Conservation (phyloP, 2,888 invertebrate species). For the Linnaemya tessellans region DNA sequence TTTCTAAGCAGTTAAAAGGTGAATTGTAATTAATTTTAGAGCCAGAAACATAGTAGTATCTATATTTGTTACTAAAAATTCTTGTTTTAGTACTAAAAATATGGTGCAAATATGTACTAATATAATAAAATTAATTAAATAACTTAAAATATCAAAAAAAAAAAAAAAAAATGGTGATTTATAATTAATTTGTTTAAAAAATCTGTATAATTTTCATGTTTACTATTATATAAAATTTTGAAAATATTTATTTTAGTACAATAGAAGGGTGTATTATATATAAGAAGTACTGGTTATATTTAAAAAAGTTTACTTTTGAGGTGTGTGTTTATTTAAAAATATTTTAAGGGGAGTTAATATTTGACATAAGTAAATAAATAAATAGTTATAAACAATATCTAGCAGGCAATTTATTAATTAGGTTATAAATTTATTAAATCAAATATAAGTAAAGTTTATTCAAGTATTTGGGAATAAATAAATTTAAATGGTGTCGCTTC, state of each 20-base stretch:
- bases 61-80: too few species aligned
- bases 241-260: not conserved
- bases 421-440: conserved; percentile 30
- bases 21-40: too few species aligned
- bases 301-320: conserved; percentile 28
- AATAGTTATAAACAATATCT: conserved; percentile 63
- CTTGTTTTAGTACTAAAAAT: not conserved
- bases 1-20: too few species aligned
- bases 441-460: conserved; percentile 57
- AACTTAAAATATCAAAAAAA: too few species aligned
- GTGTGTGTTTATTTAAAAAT: conserved; percentile 49
- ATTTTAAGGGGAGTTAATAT: conserved; percentile 38
- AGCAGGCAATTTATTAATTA: conserved; percentile 66
- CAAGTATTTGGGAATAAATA: conserved; percentile 65
- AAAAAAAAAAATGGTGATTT: too few species aligned
- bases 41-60: too few species aligned
- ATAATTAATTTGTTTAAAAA: not conserved
- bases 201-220: conserved; percentile 39
- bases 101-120: not conserved
- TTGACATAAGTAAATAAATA: conserved; percentile 42
- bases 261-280: conserved; percentile 42
- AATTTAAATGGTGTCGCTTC: conserved; percentile 26
- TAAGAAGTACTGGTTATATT: conserved; percentile 33
- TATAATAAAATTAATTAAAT: not conserved
- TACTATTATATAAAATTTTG: not conserved